Base-by-base conservation (phyloP, 2,888 invertebrate genomes). In the Latrodectus hesperus region DNA sequence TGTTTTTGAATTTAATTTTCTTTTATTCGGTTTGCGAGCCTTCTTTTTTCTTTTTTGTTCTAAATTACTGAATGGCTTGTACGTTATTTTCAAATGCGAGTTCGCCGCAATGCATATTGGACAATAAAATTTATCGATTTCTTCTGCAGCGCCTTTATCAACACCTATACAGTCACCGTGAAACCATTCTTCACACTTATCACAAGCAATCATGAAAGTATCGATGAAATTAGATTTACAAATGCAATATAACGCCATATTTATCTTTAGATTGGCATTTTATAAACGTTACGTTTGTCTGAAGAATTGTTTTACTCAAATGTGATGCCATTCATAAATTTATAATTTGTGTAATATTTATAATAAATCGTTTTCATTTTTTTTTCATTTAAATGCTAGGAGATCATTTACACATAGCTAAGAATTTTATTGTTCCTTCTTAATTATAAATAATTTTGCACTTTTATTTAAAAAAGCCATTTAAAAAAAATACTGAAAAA, bases 181-280 rank as follows among this genome's bases (percentile, higher is more conserved):
- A 92, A 97, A 99, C 99, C 99, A 99, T 92, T 99, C 98, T 92
- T 99, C 98, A 92, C 99, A 99, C 16, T 96, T 95, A 92, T 99
- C 99, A 93, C 99, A 99, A 64, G 97, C 98, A 96, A 99, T 99
- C 98, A 99, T 99, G 92, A 99, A 99, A 74, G 98, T 94, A 1
- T 96, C 96, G 90, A 97, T 96, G 92, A 98, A 98, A 0, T 97
- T 96, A 10, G 97, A 96, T 70, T 98, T 94, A 92, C 99, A 99
- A 90, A 99, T 96, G 92, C 99, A 99, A 92, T 99, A 99, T 0
- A 96, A 75, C 22, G 68, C 17, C 64, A 68, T 17, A 22, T 6
- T 16, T 10, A 12, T 17, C 3, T 38, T 4, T 38, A 38, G 38
- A 6, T 38, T 38, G 38, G 5, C 38, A 38, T 38, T 38, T 38